Percentiles rank a stretch among this genome's conserved stretches.
phyloP scores from a whole-genome alignment of 92 coral and sea anemone genomes.

The Paragorgia papillata region DNA sequence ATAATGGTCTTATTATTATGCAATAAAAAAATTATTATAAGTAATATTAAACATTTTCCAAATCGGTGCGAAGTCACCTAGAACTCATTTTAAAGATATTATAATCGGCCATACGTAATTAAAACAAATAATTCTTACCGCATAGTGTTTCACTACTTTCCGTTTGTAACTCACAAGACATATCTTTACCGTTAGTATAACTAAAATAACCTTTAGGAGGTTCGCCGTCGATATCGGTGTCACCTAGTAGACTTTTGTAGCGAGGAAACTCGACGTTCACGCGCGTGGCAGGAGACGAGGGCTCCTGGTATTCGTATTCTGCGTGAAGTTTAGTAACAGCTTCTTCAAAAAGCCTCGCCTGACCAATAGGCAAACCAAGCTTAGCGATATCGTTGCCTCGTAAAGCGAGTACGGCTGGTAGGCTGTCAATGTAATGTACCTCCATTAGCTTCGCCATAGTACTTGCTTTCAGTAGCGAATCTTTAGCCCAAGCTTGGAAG shows the following conservation, averaged over 20 bases:
- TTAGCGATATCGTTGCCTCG: constrained; percentile 71
- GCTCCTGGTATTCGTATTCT: constrained; percentile 79
- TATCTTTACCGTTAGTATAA: constrained; percentile 1
- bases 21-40: too few species aligned
- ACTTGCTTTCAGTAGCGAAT: constrained; percentile 81
- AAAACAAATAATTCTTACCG: neutral
- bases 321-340: constrained; percentile 92
- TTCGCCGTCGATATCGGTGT: neutral
- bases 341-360: constrained; percentile 87
- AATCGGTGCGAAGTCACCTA: too few species aligned
- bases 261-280: constrained; percentile 86
- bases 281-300: constrained; percentile 84
- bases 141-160: constrained; percentile 8
- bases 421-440: constrained; percentile 81
- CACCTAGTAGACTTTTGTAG: constrained; percentile 81
- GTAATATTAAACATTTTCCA: too few species aligned
- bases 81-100: neutral
- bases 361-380: constrained; percentile 85
- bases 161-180: neutral
- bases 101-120: neutral
- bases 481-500: constrained; percentile 92
- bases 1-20: too few species aligned
- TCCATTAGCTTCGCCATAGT: constrained; percentile 79
- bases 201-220: neutral
- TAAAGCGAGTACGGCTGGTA: constrained; percentile 92